A percentile compares a stretch with the other conserved stretches of the same genome.
Evolutionary conservation across 1,140 invertebrate species (phyloP).

Genomic region (Temnothorax curvispinosus): DNA sequence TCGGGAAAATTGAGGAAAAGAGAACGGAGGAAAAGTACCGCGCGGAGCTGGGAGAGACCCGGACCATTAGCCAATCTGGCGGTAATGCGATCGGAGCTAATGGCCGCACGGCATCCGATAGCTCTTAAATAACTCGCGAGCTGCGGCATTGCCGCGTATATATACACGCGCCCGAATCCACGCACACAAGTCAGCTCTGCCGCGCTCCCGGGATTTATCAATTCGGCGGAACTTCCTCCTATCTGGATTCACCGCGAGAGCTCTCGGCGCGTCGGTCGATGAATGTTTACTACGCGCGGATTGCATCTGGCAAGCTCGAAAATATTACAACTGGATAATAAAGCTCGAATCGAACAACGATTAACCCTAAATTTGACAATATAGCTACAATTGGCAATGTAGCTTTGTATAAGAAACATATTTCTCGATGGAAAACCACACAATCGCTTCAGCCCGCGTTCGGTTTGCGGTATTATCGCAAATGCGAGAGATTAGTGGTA

Average conservation of each 20-base stretch:
- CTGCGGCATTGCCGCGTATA: conserved; percentile 68
- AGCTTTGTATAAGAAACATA: not conserved
- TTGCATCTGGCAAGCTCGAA: conserved; percentile 69
- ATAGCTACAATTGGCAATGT: not conserved
- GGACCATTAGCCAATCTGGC: conserved; percentile 75
- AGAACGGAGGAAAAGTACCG: conserved; percentile 61
- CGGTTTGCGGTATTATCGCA: no score
- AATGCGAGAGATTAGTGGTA: not conserved
- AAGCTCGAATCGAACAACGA: conserved; percentile 59
- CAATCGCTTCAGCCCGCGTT: not conserved
- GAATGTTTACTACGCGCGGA: conserved; percentile 72
- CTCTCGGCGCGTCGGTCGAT: conserved; percentile 59
- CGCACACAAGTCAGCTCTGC: not conserved
- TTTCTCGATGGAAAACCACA: not conserved
- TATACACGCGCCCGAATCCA: conserved; percentile 41
- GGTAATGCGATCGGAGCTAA: conserved; percentile 79
- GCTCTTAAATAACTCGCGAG: conserved; percentile 78
- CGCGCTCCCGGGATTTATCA: conserved; percentile 71
- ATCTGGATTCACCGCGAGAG: conserved; percentile 54
- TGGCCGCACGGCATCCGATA: conserved; percentile 75
- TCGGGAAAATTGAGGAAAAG: conserved; percentile 76
- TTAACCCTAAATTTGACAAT: conserved; percentile 46
- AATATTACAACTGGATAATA: conserved; percentile 65
- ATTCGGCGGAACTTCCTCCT: conserved; percentile 67
- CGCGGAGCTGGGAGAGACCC: conserved; percentile 56